These are phyloP conservation scores for Cherax destructor DNA, from an alignment of 1,140 invertebrate species.

Conservation along the genomic window DNA sequence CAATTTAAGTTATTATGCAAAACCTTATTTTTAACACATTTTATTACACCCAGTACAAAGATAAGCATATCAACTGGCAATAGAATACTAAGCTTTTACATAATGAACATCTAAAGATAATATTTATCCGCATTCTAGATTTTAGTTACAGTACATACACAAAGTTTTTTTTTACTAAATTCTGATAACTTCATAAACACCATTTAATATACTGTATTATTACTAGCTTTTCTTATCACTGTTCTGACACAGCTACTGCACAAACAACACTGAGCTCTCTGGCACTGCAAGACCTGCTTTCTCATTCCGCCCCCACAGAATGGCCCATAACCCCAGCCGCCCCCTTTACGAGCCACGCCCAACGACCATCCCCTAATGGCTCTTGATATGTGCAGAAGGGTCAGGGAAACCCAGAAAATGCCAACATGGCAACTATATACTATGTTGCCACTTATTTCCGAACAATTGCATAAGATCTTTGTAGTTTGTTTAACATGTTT, in stretches of 20 bases:
- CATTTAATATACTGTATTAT: background rate
- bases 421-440: background rate
- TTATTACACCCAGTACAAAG: too few species aligned
- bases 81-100: too few species aligned
- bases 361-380: constrained; percentile 49
- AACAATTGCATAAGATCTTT: too few species aligned
- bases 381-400: constrained; percentile 44
- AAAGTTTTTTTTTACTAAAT: background rate
- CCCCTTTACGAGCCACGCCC: constrained; percentile 51
- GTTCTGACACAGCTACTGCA: background rate
- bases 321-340: constrained; percentile 17
- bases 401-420: background rate
- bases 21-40: too few species aligned
- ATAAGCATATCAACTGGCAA: too few species aligned
- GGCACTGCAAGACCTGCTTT: background rate
- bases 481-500: too few species aligned
- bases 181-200: background rate
- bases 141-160: too few species aligned
- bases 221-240: background rate
- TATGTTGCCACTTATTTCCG: background rate
- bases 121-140: too few species aligned
- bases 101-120: too few species aligned
- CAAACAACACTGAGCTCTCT: background rate
- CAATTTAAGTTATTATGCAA: too few species aligned
- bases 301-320: constrained; percentile 12